phyloP scores from a whole-genome alignment of 2,888 invertebrate species.

The Drosophila rellima region DNA sequence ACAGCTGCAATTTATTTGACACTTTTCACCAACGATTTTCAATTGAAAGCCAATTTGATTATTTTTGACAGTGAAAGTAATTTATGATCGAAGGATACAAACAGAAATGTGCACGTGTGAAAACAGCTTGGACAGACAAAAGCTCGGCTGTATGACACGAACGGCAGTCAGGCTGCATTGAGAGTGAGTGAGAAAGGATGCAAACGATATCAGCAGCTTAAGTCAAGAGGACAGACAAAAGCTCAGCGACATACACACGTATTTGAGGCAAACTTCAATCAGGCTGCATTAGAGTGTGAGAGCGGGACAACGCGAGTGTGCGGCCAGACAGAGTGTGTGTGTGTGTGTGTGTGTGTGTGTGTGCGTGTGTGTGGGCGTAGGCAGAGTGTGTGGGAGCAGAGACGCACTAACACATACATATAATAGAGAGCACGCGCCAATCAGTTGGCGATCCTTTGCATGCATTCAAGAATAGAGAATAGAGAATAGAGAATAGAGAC shows the following conservation, averaged over 20 bases:
- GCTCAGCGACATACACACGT: no score
- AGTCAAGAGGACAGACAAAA: not conserved
- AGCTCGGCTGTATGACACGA: conserved; percentile 7
- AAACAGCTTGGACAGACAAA: conserved; percentile 6
- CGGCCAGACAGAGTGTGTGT: conserved; percentile 37
- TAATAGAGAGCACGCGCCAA: conserved; percentile 8
- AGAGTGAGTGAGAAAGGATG: not conserved
- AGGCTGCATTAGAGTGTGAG: not conserved
- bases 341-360: no score
- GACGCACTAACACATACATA: not conserved
- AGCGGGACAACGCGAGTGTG: not conserved
- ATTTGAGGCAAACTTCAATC: not conserved
- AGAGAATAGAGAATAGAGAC: not conserved
- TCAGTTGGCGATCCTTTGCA: not conserved
- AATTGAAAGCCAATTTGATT: not conserved
- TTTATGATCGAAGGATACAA: not conserved
- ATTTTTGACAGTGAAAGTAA: conserved; percentile 8
- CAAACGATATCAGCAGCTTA: no score
- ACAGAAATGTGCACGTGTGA: not conserved
- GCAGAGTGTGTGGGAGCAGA: conserved; percentile 37
- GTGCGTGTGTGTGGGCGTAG: conserved; percentile 38
- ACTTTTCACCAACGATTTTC: not conserved
- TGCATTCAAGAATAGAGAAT: not conserved
- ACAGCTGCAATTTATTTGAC: conserved; percentile 2
- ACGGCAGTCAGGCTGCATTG: not conserved